phyloP scores from a whole-genome alignment of 2,888 invertebrate genomes.

The Tubiluchus corallicola region DNA sequence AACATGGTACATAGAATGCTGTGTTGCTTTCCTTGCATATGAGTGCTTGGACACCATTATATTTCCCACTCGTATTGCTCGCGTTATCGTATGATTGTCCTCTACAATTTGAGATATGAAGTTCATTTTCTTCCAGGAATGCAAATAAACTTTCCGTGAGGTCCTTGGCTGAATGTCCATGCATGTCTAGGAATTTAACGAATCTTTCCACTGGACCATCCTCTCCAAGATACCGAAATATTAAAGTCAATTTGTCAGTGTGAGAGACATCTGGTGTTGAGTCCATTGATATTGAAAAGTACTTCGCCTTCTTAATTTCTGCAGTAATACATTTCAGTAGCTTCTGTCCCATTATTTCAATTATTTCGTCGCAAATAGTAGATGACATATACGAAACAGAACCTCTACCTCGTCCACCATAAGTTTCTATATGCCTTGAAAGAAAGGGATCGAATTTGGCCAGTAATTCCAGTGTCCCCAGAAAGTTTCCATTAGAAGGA shows the following conservation, averaged over 20 bases:
- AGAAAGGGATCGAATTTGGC: slow-evolving; percentile 22
- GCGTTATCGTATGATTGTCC: slow-evolving; percentile 1
- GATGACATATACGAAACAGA: slow-evolving; percentile 18
- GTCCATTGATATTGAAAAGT: slow-evolving; percentile 16
- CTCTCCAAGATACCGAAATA: slow-evolving; percentile 20
- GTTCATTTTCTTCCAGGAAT: no score
- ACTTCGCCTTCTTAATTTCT: slow-evolving; percentile 18
- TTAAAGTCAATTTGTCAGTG: slow-evolving; percentile 21
- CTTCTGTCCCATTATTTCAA: slow-evolving; percentile 19
- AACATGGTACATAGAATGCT: not conserved
- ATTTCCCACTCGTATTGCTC: not conserved
- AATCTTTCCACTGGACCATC: slow-evolving; percentile 18
- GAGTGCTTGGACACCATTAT: slow-evolving; percentile 1
- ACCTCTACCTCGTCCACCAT: slow-evolving; percentile 19
- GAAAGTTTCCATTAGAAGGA: slow-evolving; percentile 19
- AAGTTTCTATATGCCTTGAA: slow-evolving; percentile 16
- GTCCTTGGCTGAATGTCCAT: no score
- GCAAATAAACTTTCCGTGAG: no score
- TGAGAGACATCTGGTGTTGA: slow-evolving; percentile 20
- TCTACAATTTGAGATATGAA: not conserved
- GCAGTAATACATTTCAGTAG: slow-evolving; percentile 16
- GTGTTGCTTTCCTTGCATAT: not conserved
- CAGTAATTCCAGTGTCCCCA: slow-evolving; percentile 18
- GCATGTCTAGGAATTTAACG: slow-evolving; percentile 20
- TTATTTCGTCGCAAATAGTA: slow-evolving; percentile 21